A percentile compares a stretch with the other conserved stretches of the same genome.
These are phyloP conservation scores for Epinotia demarniana DNA, from an alignment of 2,888 invertebrate genomes.

Conservation along the genomic window DNA sequence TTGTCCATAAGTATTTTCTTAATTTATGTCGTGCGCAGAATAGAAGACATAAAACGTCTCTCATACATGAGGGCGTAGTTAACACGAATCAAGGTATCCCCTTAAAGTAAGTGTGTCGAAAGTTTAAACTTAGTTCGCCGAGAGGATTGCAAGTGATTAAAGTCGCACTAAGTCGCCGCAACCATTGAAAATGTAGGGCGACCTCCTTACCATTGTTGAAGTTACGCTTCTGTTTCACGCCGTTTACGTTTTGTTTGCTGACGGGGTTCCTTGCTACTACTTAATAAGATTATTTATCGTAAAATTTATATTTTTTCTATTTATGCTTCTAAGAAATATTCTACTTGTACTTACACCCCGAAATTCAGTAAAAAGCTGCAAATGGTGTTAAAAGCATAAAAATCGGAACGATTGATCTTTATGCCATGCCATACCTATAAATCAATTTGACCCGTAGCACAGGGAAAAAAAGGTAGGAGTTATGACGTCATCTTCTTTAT, in stretches of 20 bases:
- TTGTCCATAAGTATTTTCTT: too few species aligned
- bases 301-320: not conserved
- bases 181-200: constrained; percentile 44
- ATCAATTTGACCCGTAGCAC: too few species aligned
- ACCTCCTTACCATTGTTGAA: constrained; percentile 34
- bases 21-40: too few species aligned
- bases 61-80: too few species aligned
- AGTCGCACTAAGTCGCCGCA: constrained; percentile 18
- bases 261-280: constrained; percentile 18
- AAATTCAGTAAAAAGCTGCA: too few species aligned
- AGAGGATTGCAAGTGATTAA: constrained; percentile 6
- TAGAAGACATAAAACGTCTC: too few species aligned
- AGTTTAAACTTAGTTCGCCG: constrained; percentile 10
- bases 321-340: not conserved
- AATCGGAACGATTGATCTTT: too few species aligned
- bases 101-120: not conserved
- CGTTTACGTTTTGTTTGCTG: constrained; percentile 21
- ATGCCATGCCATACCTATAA: too few species aligned
- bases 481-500: too few species aligned
- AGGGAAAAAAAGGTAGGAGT: too few species aligned
- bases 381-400: too few species aligned
- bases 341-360: too few species aligned
- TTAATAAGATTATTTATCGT: not conserved
- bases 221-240: constrained; percentile 34
- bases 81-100: not conserved